Evolutionary conservation across 2,888 invertebrate species (phyloP), one percentile per base, ranked within the genome.

Genomic region (Hirtodrosophila histrioides): DNA sequence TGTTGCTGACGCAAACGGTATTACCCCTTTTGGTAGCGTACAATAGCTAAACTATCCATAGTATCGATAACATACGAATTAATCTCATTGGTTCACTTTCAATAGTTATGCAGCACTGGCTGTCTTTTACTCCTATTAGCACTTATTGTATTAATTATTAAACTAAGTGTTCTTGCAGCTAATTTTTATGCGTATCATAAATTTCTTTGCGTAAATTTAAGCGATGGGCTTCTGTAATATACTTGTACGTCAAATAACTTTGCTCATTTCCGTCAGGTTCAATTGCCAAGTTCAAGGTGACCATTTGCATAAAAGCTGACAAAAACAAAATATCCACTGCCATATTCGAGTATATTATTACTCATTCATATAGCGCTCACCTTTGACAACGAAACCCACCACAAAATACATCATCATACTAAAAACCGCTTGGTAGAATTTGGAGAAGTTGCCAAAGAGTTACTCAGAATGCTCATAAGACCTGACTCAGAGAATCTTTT

Each of bases 261-360:
- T 75, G 66, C 56, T 57, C 73, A 62, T 45, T 76, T 75, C 49
- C 57, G 48, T 31, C 46, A 45, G 62, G 77, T 70, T 78, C 63
- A 68, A 57, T 76, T 64, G 60, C 73, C 84, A 82, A 82, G 82
- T 84, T 82, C 86, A 82, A 82, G 86, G 86, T 84, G 58, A 84
- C 23, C 75, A 81, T 72, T 84, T 69, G 75, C 65, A 72, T 75
- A 61, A 62, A 72, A 75, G 75, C 50, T 41, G 44, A 46, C 53
- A 40, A 67, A 54, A 17, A 17, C n/a, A 17, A 17, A 50, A 62
- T 46, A 62, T 55, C 53, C 41, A 43, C 39, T 55, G 49, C 71
- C 81, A 64, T 72, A 71, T 66, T 68, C 46, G 63, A 53, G 56
- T 54, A 27, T 50, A 56, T 68, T 74, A 82, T 85, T 85, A 85